Evolutionary conservation across 2,797 vertebrate genomes (phyloP).

Genomic region (Chelon labrosus): DNA sequence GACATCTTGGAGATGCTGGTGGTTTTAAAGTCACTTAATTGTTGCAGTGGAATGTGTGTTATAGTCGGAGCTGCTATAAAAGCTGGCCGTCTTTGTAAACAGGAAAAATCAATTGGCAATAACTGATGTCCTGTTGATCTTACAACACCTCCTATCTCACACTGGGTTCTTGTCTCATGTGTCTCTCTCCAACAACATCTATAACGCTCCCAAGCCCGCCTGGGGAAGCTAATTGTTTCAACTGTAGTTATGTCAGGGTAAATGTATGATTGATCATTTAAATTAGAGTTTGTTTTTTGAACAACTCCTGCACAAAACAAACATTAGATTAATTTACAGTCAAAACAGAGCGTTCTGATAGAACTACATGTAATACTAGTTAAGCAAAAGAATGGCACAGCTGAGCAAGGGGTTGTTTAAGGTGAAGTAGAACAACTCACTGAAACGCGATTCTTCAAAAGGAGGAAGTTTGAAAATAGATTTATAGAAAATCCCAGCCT

Average conservation of each 20-base stretch:
- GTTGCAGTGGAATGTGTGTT: too few relatives aligned
- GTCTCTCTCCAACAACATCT: background rate
- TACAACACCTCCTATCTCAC: background rate
- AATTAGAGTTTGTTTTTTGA: background rate
- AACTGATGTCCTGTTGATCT: conserved; percentile 3
- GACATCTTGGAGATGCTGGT: background rate
- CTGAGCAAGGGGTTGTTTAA: conserved; percentile 20
- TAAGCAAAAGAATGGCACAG: background rate
- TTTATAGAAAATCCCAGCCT: conserved; percentile 32
- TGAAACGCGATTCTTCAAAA: conserved; percentile 22
- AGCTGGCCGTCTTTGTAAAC: background rate
- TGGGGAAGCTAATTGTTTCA: conserved; percentile 5
- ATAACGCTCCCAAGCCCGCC: background rate
- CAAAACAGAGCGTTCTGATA: background rate
- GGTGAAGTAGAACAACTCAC: conserved; percentile 26
- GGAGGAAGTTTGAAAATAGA: conserved; percentile 50
- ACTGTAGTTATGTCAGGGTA: background rate
- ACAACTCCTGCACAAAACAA: background rate
- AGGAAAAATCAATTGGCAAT: background rate
- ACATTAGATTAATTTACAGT: background rate
- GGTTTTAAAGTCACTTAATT: background rate
- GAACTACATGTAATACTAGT: background rate
- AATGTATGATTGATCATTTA: background rate
- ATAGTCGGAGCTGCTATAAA: background rate
- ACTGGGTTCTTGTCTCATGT: background rate